Evolutionary conservation across 2,797 vertebrate species (phyloP).

Genomic region (Myotis daubentonii): DNA sequence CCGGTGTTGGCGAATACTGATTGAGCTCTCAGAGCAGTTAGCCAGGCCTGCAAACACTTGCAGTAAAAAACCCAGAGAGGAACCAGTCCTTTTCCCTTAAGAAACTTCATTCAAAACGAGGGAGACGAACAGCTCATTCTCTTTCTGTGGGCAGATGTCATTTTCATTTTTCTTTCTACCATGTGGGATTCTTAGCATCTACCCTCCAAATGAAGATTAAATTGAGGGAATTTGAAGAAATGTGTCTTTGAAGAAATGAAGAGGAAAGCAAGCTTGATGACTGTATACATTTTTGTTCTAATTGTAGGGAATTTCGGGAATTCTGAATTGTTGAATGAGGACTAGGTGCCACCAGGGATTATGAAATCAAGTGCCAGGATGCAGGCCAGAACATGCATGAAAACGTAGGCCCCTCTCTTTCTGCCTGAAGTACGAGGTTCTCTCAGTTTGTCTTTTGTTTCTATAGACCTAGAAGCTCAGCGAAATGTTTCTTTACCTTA

Average conservation of each 20-base stretch:
- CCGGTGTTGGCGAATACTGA: not conserved
- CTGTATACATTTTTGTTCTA: not conserved
- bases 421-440: not conserved
- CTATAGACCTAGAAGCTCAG: not conserved
- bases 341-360: not conserved
- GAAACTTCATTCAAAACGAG: not conserved
- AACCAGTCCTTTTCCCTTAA: not conserved
- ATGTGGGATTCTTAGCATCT: not conserved
- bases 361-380: not conserved
- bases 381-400: not conserved
- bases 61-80: not conserved
- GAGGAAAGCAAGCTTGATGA: not conserved
- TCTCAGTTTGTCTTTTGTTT: not conserved
- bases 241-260: conserved; percentile 42
- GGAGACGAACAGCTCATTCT: not conserved
- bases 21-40: not conserved
- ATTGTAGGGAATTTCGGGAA: not conserved
- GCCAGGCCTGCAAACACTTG: not conserved
- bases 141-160: not conserved
- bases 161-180: conserved; percentile 28
- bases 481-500: not conserved
- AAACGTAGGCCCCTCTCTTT: not conserved
- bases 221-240: conserved; percentile 47
- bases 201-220: conserved; percentile 13
- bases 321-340: not conserved